Conservation (phyloP, 2,888 invertebrate genomes). For the Anorthoa munda region DNA sequence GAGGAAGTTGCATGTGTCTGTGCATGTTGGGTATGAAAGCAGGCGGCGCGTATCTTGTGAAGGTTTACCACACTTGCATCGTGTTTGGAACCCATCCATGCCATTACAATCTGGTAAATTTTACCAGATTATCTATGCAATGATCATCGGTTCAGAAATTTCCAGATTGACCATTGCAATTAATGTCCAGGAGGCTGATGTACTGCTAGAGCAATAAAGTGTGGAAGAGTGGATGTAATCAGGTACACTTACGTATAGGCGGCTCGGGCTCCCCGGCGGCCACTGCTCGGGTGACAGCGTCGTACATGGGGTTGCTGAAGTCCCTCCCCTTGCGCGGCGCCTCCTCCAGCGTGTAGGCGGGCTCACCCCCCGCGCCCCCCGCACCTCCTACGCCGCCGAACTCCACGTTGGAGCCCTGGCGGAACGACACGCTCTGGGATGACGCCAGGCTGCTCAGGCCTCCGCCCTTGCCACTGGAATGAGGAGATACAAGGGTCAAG, state of each 20-base stretch:
- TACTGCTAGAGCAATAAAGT: too few species aligned
- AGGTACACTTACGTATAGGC: slow-evolving; percentile 73
- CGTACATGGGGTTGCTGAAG: slow-evolving; percentile 99
- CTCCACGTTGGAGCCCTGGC: slow-evolving; percentile 98
- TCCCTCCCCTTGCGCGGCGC: slow-evolving; percentile 94
- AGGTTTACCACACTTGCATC: too few species aligned
- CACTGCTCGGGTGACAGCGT: slow-evolving; percentile 94
- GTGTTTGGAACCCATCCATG: too few species aligned
- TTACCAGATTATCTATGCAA: too few species aligned
- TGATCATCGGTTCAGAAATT: too few species aligned
- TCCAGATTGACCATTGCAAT: too few species aligned
- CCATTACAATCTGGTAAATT: too few species aligned
- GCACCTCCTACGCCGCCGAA: slow-evolving; percentile 91
- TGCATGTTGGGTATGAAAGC: too few species aligned
- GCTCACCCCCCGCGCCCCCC: slow-evolving; percentile 91
- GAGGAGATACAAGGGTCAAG: not conserved
- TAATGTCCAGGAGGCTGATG: too few species aligned
- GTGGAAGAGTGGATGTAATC: too few species aligned
- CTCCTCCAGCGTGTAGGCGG: slow-evolving; percentile 95
- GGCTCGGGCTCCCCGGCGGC: slow-evolving; percentile 79
- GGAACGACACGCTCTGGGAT: slow-evolving; percentile 97
- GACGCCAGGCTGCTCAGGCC: slow-evolving; percentile 95
- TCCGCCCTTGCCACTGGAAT: slow-evolving; percentile 94
- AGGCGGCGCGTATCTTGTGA: too few species aligned
- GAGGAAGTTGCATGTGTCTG: too few species aligned